phyloP scores from a whole-genome alignment of 2,888 invertebrate species.

The Ichneumon xanthorius region DNA sequence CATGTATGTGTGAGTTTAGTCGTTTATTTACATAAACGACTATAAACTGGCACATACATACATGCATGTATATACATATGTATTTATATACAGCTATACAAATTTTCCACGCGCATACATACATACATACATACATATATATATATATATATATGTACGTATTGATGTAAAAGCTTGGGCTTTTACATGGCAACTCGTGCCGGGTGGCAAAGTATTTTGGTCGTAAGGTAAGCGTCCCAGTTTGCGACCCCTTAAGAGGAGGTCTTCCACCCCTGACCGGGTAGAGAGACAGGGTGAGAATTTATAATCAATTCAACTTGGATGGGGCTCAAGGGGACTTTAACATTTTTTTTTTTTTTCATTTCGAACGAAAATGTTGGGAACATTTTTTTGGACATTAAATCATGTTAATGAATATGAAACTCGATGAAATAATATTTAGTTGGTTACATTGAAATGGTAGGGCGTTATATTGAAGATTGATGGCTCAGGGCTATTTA shows the following conservation, averaged over 20 bases:
- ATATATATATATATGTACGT: too few species aligned
- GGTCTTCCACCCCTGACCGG: background rate
- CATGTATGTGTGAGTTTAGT: background rate
- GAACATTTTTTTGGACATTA: too few species aligned
- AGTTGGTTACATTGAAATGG: too few species aligned
- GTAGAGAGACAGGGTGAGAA: background rate
- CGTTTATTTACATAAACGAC: background rate
- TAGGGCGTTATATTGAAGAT: too few species aligned
- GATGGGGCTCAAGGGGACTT: background rate
- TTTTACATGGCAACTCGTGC: background rate
- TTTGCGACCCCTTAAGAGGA: background rate
- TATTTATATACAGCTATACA: too few species aligned
- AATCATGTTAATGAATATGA: too few species aligned
- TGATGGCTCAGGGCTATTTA: too few species aligned
- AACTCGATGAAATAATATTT: too few species aligned
- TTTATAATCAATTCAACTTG: constrained; percentile 1
- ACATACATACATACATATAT: too few species aligned
- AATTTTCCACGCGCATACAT: too few species aligned
- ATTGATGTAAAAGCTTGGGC: background rate
- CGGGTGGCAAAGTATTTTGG: background rate
- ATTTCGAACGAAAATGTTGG: background rate
- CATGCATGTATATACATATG: too few species aligned
- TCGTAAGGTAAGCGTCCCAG: background rate
- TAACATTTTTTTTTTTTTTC: background rate
- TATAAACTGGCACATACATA: too few species aligned